Evolutionary conservation across 2,797 vertebrate genomes (phyloP), one percentile per base, ranked within the genome.

Genomic region (Epinephelus coioides): DNA sequence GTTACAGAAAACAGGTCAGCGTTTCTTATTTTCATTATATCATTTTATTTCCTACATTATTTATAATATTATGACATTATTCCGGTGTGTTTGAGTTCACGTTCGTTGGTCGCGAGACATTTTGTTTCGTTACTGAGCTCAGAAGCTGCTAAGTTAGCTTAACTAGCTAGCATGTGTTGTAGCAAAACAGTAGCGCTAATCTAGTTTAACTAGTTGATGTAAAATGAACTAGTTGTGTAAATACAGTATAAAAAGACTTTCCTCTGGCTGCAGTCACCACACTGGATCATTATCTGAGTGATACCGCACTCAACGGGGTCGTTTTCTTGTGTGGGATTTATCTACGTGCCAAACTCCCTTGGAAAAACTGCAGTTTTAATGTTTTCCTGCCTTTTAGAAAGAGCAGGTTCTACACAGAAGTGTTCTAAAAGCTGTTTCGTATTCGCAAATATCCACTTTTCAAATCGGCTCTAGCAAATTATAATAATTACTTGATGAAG

Each of bases 31-130:
- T 2, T 1, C 5, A 14, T 9, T 3, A 0, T 34, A 0, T 21
- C 23, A 1, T 2, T 56, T 5, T 0, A 14, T 44, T 0, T 25
- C 0, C 27, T 6, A 6, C 27, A 30, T 30, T 30, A 30, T 30
- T 30, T 30, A 30, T 0, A 0, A 3, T n/a, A 1, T 6, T 7
- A 0, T 5, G 0, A 2, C 0, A 0, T 21, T 23, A 3, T 21
- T 56, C 5, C 10, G 3, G n/a, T 4, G 2, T 17, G 40, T 47
- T 61, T 1, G 1, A 5, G 3, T 17, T 2, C 0, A 2, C n/a
- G 0, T 43, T 8, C 2, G 2, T 4, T 7, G 12, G 14, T 38
- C 13, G 17, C 4, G 27, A 30, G 25, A 34, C 40, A 1, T 44
- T 44, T n/a, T 14, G 19, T 19, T 18, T 59, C 0, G 6, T 47